Percentiles rank a stretch among this genome's conserved stretches.
Conservation (phyloP, 2,888 invertebrate species). For the Drosophila dives region DNA sequence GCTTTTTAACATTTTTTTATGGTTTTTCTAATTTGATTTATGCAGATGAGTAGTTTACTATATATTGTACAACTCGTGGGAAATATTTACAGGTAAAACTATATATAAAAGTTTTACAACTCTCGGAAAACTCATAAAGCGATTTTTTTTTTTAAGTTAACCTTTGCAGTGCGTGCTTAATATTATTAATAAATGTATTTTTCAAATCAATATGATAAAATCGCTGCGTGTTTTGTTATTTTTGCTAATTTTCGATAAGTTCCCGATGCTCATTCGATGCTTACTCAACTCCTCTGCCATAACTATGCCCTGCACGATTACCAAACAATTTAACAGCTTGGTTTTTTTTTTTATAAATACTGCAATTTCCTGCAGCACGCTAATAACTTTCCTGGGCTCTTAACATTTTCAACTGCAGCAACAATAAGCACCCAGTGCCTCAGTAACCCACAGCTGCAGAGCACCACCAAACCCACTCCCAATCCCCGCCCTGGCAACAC, state of each 20-base stretch:
- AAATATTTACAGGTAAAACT: not conserved
- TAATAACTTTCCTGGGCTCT: constrained; percentile 62
- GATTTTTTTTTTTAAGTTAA: not conserved
- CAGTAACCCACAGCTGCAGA: constrained; percentile 53
- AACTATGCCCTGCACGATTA: constrained; percentile 19
- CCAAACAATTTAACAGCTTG: constrained; percentile 14
- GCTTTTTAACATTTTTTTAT: not conserved
- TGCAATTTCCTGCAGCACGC: constrained; percentile 48
- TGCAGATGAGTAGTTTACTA: not conserved
- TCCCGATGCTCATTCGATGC: not conserved
- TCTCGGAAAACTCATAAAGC: not conserved
- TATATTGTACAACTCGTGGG: not conserved
- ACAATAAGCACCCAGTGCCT: constrained; percentile 48
- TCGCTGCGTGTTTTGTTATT: not conserved
- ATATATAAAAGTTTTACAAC: not conserved
- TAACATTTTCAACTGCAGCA: constrained; percentile 60
- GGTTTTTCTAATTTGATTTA: not conserved
- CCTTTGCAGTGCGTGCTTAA: not conserved
- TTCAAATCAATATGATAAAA: not conserved
- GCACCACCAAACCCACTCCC: constrained; percentile 1
- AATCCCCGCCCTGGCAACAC: not conserved
- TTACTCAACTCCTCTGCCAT: constrained; percentile 14
- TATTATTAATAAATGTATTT: not conserved
- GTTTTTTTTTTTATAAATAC: constrained; percentile 19
- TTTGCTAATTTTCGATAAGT: not conserved